Base-by-base conservation (phyloP, 2,797 vertebrate species). In the Callimico goeldii region DNA sequence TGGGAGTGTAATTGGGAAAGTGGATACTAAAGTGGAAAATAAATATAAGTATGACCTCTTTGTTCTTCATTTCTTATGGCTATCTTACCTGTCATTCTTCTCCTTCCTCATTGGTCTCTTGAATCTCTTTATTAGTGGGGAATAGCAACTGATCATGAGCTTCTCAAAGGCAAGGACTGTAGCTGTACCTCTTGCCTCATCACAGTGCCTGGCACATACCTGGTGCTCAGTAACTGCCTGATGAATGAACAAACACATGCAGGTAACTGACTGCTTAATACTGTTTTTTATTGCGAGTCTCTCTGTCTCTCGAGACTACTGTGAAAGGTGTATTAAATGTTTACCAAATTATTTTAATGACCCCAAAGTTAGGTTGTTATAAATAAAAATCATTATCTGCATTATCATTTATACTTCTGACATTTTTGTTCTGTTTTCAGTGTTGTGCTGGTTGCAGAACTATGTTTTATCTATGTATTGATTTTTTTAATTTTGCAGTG, bases 281-380 rank as follows among this genome's bases (percentile, higher is more conserved):
- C 46, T 88, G 13, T 50, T 77, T 48, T 77, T 83, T 57, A 70
- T 84, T 89, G 58, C 46, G 33, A n/a, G 28, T 57, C 33, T 61
- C 11, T 55, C 33, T 58, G 11, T 61, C 33, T 61, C 11, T 75
- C 12, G 2, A 79, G 28, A 73, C 24, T 46, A 61, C 28, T 80
- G 3, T 80, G 50, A 72, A 58, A 87, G 36, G 76, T 67, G 22
- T 75, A 50, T 85, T 83, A 90, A 50, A 75, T 89, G 7, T 79
- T 87, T 84, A 41, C 73, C 55, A 36, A 94, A 79, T 80, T 87
- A 82, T 73, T 82, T 94, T 79, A 92, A n/a, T 94, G 77, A 67
- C n/a, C 91, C n/a, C 67, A 73, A 67, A 86, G 28, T 91, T 89
- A 50, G 20, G 8, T 88, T 84, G 17, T 20, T 92, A 1, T 91